These are phyloP conservation scores for Chionodraco myersi DNA, from an alignment of 2,113 vertebrate genomes.

Conservation along the genomic window DNA sequence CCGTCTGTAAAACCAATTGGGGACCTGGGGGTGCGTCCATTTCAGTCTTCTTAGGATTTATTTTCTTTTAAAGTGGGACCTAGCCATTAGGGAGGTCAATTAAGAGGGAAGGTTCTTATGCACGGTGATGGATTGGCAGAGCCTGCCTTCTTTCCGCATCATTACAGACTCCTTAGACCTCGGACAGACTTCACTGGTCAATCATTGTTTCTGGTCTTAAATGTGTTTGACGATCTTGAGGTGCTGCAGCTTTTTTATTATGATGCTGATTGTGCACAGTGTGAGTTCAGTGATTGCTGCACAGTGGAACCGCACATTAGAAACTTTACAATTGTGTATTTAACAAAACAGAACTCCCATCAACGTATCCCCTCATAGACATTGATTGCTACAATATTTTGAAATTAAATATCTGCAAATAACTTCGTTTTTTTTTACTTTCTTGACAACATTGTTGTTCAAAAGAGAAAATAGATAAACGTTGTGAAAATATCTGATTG, in stretches of 20 bases:
- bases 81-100: constrained; percentile 27
- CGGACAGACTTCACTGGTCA: background rate
- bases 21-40: constrained; percentile 19
- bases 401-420: constrained; percentile 14
- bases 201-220: background rate
- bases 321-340: background rate
- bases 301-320: background rate
- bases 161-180: constrained; percentile 18
- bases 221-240: background rate
- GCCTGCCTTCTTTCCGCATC: constrained; percentile 27
- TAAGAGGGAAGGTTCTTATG: constrained; percentile 15
- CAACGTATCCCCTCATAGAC: background rate
- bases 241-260: background rate
- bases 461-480: background rate
- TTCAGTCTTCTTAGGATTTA: constrained; percentile 11
- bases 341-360: background rate
- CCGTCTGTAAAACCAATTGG: background rate
- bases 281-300: constrained; percentile 21
- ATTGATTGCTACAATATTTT: background rate
- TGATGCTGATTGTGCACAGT: constrained; percentile 15
- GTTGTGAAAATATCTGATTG: background rate
- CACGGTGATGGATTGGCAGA: constrained; percentile 2
- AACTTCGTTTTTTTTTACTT: background rate
- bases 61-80: constrained; percentile 21
- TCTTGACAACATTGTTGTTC: background rate